phyloP scores from a whole-genome alignment of 2,113 vertebrate genomes.

The Diadophis punctatus region DNA sequence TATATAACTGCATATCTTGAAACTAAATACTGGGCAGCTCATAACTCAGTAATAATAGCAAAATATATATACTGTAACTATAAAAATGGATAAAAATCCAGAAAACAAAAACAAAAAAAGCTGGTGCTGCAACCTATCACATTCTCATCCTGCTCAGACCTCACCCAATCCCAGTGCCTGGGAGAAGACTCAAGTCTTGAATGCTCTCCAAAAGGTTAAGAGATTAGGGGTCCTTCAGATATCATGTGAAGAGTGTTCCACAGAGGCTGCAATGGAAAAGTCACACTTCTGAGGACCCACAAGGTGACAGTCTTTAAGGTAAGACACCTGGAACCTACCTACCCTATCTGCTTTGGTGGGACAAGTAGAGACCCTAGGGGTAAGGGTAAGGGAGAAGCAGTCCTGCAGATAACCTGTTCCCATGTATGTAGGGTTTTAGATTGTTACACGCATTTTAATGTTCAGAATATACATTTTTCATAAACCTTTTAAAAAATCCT shows the following conservation, averaged over 20 bases:
- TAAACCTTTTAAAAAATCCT: background rate
- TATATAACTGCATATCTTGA: background rate
- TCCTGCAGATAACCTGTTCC: background rate
- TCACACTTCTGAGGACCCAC: background rate
- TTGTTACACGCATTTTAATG: background rate
- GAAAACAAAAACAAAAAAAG: background rate
- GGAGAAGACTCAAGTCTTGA: too few relatives aligned
- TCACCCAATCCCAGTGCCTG: too few relatives aligned
- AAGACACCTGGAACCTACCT: background rate
- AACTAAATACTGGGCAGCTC: background rate
- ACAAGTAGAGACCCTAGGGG: background rate
- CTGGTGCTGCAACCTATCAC: background rate
- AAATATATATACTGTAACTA: too few relatives aligned
- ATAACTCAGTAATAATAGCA: too few relatives aligned
- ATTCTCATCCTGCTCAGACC: too few relatives aligned
- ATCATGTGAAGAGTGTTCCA: background rate
- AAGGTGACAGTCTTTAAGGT: background rate
- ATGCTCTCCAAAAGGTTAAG: background rate
- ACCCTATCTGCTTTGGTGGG: background rate
- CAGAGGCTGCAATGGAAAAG: background rate
- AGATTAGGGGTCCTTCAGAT: background rate
- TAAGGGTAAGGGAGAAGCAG: background rate
- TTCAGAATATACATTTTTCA: background rate
- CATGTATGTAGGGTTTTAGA: background rate
- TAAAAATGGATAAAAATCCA: background rate